Evolutionary conservation across 2,888 invertebrate genomes (phyloP), one percentile per base, ranked within the genome.

Genomic region (Tachina grossa): DNA sequence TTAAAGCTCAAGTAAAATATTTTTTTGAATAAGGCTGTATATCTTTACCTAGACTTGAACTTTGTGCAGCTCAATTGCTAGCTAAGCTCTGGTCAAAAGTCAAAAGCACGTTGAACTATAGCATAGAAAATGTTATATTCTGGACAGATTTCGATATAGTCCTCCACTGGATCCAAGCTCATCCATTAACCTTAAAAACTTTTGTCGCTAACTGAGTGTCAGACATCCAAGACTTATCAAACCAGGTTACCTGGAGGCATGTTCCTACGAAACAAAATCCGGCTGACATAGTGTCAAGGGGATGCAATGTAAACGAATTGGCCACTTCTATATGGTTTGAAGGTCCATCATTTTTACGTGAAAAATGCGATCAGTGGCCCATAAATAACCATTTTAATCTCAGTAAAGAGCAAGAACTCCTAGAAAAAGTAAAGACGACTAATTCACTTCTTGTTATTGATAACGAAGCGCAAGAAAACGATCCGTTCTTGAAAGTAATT

Each of bases 1-100:
- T n/a, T n/a, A n/a, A n/a, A n/a, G n/a, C n/a, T n/a, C n/a, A n/a
- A n/a, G n/a, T n/a, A n/a, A n/a, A n/a, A n/a, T n/a, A n/a, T n/a
- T n/a, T n/a, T n/a, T n/a, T n/a, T n/a, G n/a, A n/a, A n/a, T n/a
- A n/a, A n/a, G n/a, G n/a, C n/a, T n/a, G n/a, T n/a, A n/a, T n/a
- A 22, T 22, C 22, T 22, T 2, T 22, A 22, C 22, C 22, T 22
- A 22, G 22, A 22, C 22, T 22, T 22, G 78, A 86, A 72, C 65
- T 78, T 22, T 81, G 55, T 16, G 66, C 80, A 49, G 80, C 83
- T 10, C 82, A 85, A 49, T 49, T 85, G 10, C n/a, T 78, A 11
- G 47, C 69, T n/a, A 85, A 83, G 51, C 45, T 85, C 41, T 79
- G 49, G 78, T n/a, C 16, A 3, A 43, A 43, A 19, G n/a, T 63